Base-by-base conservation (phyloP, 1,140 invertebrate genomes). In the Bradysia coprophila region DNA sequence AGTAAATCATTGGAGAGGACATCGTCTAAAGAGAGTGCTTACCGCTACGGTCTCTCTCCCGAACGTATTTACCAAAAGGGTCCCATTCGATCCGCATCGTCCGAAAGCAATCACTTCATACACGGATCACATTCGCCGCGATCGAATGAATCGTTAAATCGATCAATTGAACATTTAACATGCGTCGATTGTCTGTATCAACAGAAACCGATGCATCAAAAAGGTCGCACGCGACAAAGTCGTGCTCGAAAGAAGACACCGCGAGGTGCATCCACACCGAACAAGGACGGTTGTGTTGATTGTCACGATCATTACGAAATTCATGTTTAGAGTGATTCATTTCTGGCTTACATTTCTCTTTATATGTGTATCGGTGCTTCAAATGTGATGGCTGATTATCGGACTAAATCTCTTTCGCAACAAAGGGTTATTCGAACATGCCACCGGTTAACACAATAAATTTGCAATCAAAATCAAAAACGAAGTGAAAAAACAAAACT, bases 111-210 rank as follows among this genome's bases (percentile, higher is more conserved):
- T 0, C 56, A 57, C 45, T 51, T 51, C 13, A 18, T 15, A 40
- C 8, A 40, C 6, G 6, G 13, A 8, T 11, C 2, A 6, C 24
- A 31, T 42, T 4, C 13, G 10, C 15, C 24, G 9, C 41, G 41
- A 4, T 42, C 41, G 11, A 68, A 59, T 11, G 64, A 63, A 48
- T 63, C 58, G 31, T 69, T 62, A 45, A 59, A 59, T 44, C 66
- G 64, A 64, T 63, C 66, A 54, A 65, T 74, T 20, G 73, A 76
- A 46, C 68, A 72, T 41, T 71, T 72, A 20, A 75, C 73, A 18
- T 76, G 74, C 59, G 70, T 76, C 43, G 71, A 76, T 50, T 78
- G 73, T 48, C 69, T 75, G 51, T 69, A 66, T 38, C 68, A 69
- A 51, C 67, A 57, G 53, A 67, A 64, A 64, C 59, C 59, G 39